A percentile compares a stretch with the other conserved stretches of the same genome.
phyloP scores from a whole-genome alignment of 2,888 invertebrate species.

The Boloria euphrosyne region DNA sequence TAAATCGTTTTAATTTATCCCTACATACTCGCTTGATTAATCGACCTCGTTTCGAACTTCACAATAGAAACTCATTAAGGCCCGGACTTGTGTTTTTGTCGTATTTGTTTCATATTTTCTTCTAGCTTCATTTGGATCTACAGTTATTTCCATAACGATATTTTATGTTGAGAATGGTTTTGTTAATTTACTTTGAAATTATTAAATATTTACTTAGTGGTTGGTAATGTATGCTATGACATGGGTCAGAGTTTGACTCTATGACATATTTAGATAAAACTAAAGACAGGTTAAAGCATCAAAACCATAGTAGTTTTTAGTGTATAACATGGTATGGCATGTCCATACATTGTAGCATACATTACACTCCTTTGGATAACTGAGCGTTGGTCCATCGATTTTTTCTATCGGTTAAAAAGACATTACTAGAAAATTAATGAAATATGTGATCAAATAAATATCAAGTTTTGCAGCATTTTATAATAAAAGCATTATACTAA shows the following conservation, averaged over 20 bases:
- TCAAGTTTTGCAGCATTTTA: too few species aligned
- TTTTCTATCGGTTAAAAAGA: too few species aligned
- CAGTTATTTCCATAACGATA: conserved; percentile 8
- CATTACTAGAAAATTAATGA: too few species aligned
- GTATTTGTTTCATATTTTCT: conserved; percentile 31
- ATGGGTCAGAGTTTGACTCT: not conserved
- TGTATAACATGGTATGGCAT: too few species aligned
- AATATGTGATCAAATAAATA: too few species aligned
- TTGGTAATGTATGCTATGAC: not conserved
- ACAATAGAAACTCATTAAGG: conserved; percentile 39
- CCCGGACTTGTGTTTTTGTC: conserved; percentile 24
- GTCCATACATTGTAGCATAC: too few species aligned
- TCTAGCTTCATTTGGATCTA: conserved; percentile 21
- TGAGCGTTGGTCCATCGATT: too few species aligned
- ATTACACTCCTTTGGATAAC: too few species aligned
- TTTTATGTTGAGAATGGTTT: not conserved
- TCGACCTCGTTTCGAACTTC: conserved; percentile 31
- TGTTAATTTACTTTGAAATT: not conserved
- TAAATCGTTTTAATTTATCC: conserved; percentile 29
- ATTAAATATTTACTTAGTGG: not conserved
- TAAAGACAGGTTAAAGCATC: too few species aligned
- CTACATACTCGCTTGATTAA: conserved; percentile 32
- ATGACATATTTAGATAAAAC: too few species aligned
- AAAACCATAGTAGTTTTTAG: too few species aligned
- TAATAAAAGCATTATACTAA: too few species aligned